Percentiles rank a stretch among this genome's conserved stretches.
These are phyloP conservation scores for Tupaia chinensis DNA, from an alignment of 2,113 vertebrate genomes.

Conservation along the genomic window DNA sequence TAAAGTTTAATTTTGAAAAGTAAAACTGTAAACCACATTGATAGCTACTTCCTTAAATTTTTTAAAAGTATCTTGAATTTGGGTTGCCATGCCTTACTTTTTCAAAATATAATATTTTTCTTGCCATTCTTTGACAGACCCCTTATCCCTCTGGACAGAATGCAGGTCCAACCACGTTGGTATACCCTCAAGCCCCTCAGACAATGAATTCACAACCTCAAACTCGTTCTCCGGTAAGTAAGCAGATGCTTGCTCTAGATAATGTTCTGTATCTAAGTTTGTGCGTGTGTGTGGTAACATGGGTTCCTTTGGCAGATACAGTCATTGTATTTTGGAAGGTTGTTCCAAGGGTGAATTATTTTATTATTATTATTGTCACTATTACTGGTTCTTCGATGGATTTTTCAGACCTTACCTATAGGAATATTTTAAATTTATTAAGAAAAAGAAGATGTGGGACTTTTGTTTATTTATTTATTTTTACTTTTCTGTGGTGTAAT, in stretches of 20 bases:
- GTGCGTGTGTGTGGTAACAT: background rate
- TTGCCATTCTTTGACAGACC: conserved; percentile 88
- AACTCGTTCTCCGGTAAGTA: conserved; percentile 95
- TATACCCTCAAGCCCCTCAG: conserved; percentile 96
- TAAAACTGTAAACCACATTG: background rate
- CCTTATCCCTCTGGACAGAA: conserved; percentile 97
- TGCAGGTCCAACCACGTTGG: conserved; percentile 94
- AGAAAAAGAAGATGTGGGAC: conserved; percentile 12
- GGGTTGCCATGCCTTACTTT: background rate
- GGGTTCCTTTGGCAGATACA: conserved; percentile 59
- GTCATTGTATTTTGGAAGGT: conserved; percentile 68
- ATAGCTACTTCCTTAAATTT: background rate
- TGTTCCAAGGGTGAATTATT: conserved; percentile 29
- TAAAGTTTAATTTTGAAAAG: conserved; percentile 25
- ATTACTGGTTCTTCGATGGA: background rate
- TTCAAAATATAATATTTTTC: background rate
- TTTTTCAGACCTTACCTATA: conserved; percentile 45
- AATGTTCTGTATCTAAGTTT: background rate
- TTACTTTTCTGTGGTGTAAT: conserved; percentile 21
- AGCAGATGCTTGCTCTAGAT: background rate
- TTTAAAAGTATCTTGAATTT: background rate
- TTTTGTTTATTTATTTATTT: background rate
- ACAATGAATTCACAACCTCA: conserved; percentile 97
- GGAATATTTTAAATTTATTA: conserved; percentile 38
- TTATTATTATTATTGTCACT: background rate